These are phyloP conservation scores for Astyanax mexicanus DNA, from an alignment of 2,797 vertebrate genomes.

Conservation along the genomic window DNA sequence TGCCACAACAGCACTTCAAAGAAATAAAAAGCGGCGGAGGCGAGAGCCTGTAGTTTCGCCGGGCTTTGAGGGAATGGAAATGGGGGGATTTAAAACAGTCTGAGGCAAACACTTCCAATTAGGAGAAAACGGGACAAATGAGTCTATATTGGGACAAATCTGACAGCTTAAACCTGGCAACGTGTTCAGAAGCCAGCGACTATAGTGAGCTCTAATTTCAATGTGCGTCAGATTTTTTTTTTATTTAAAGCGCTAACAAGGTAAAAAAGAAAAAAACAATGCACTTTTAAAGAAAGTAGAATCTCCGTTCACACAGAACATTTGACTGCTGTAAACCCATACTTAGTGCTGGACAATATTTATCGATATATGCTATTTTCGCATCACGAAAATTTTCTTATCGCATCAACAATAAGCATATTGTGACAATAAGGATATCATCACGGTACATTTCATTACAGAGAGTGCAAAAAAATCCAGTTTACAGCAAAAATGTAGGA, in stretches of 20 bases:
- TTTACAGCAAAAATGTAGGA: no score
- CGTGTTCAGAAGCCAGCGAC: neutral
- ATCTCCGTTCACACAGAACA: slow-evolving; percentile 13
- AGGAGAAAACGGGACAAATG: slow-evolving; percentile 6
- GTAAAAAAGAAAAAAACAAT: neutral
- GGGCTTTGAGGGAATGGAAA: neutral
- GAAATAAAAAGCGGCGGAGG: slow-evolving; percentile 44
- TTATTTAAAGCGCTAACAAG: neutral
- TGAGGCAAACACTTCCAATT: neutral
- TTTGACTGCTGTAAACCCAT: slow-evolving; percentile 14
- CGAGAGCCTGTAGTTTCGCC: slow-evolving; percentile 26
- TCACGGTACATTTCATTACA: no score
- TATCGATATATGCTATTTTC: neutral
- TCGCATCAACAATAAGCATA: no score
- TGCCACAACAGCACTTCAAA: slow-evolving; percentile 47
- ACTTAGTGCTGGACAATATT: no score
- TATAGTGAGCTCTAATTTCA: neutral
- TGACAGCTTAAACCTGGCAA: neutral
- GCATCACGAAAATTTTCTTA: slow-evolving; percentile 16
- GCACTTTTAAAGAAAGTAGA: neutral
- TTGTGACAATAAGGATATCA: no score
- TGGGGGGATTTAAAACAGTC: slow-evolving; percentile 13
- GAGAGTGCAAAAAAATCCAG: no score
- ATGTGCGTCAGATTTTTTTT: neutral
- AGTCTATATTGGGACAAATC: neutral